Base-by-base conservation (phyloP, 2,888 invertebrate genomes). In the Geophilus truncorum region DNA sequence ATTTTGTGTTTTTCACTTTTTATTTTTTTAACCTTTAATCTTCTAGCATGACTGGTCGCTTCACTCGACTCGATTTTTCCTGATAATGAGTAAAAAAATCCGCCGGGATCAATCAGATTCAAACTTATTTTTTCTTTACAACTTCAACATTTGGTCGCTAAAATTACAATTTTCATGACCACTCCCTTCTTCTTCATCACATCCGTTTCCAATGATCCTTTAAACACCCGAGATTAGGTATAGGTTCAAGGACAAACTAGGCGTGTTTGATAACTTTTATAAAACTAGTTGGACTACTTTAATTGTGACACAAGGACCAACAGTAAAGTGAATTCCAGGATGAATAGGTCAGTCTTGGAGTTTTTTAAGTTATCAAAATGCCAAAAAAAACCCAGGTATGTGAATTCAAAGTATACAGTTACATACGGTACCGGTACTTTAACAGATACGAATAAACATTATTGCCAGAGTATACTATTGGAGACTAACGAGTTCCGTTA, bases 181-280 rank as follows among this genome's bases (percentile, higher is more conserved):
- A 62, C 62, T 62, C 62, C 62, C 25, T 25, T 62, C 25, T 62
- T 62, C 25, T 62, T 62, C 62, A 23, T 62, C 25, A 62, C 62
- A 62, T 62, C 62, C 62, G 62, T 62, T 62, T 62, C 25, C 62
- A 62, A 62, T 62, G 62, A 62, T 23, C 62, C 62, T 62, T 62
- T 62, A 62, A 62, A 62, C 7, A 62, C 62, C 25, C 62, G 25
- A 45, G 45, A 45, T 45, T 45, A 45, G 45, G 15, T 45, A 9
- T 7, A 62, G 25, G 62, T 62, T 62, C 62, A 62, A 62, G 62
- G 62, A 62, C 62, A 62, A 23, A 18, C 57, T 57, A n/a, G n/a
- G n/a, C n/a, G n/a, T n/a, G n/a, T n/a, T n/a, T n/a, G n/a, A n/a
- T n/a, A n/a, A n/a, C n/a, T n/a, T n/a, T n/a, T n/a, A n/a, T n/a